Conservation (phyloP, 2,888 invertebrate genomes). For the Eupithecia tripunctaria region DNA sequence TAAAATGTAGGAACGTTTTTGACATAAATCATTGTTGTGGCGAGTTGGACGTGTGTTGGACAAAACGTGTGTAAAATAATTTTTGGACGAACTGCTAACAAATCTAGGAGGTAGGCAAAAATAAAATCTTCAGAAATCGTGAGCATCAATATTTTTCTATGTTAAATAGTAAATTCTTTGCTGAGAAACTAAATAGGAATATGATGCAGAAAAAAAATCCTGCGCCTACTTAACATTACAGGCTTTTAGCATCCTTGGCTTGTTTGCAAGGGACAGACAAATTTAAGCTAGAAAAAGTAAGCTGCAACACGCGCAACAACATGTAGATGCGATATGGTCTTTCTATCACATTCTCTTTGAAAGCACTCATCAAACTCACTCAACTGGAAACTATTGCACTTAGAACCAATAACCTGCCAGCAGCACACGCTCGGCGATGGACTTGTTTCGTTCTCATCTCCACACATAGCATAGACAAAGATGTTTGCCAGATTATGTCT, state of each 20-base stretch:
- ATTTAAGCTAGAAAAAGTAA: background rate
- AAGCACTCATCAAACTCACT: slow-evolving; percentile 24
- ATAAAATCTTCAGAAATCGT: too few relatives aligned
- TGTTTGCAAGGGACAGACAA: background rate
- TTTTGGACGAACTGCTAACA: too few relatives aligned
- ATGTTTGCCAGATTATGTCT: background rate
- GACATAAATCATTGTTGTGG: too few relatives aligned
- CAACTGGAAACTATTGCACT: slow-evolving; percentile 36
- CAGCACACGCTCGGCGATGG: background rate
- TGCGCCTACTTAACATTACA: background rate
- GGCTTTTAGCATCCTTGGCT: background rate
- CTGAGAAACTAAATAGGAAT: background rate
- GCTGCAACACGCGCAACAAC: background rate
- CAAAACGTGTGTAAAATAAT: too few relatives aligned
- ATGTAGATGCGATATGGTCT: slow-evolving; percentile 9
- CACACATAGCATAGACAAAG: background rate
- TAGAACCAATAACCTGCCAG: slow-evolving; percentile 19
- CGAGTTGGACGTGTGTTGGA: too few relatives aligned
- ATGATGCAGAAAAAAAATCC: background rate
- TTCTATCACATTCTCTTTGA: slow-evolving; percentile 4
- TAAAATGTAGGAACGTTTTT: background rate
- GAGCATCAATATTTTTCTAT: too few relatives aligned
- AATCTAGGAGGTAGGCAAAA: too few relatives aligned
- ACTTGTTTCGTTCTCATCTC: background rate
- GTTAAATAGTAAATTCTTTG: background rate